Conservation (phyloP, 2,888 invertebrate genomes). For the Caenorhabditis macrosperma region DNA sequence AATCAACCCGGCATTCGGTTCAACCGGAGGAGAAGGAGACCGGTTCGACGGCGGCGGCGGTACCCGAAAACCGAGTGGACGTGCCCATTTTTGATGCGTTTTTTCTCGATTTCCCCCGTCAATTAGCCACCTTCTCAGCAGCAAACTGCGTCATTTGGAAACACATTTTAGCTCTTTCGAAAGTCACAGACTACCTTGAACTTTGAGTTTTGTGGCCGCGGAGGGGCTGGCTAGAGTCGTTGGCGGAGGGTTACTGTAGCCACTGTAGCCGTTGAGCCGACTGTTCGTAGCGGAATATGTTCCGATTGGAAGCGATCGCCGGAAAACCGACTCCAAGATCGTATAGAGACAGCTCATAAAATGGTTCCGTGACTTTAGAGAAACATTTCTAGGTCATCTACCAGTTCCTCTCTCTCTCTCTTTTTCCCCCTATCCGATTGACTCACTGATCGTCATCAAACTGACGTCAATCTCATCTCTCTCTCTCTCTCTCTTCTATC, state of each 20-base stretch:
- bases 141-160: too few relatives aligned
- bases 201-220: conserved; percentile 40
- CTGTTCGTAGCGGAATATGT: too few relatives aligned
- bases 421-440: background rate
- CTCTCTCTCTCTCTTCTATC: conserved; percentile 5
- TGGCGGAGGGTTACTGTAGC: too few relatives aligned
- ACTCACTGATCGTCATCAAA: conserved; percentile 5
- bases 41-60: conserved; percentile 16
- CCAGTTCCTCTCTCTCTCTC: too few relatives aligned
- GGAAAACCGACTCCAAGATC: too few relatives aligned
- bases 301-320: too few relatives aligned
- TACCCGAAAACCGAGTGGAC: conserved; percentile 1
- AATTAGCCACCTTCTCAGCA: background rate
- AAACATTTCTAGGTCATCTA: conserved; percentile 7
- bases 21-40: background rate
- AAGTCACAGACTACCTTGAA: conserved; percentile 24
- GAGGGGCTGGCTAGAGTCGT: too few relatives aligned
- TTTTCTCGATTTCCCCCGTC: background rate
- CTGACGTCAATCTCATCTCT: conserved; percentile 17
- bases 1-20: background rate
- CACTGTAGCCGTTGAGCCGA: background rate
- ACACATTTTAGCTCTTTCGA: background rate
- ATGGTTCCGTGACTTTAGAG: background rate
- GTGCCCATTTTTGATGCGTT: background rate
- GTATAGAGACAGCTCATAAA: too few relatives aligned